These are phyloP conservation scores for Zaprionus lachaisei DNA, from an alignment of 1,140 invertebrate genomes.

Conservation along the genomic window DNA sequence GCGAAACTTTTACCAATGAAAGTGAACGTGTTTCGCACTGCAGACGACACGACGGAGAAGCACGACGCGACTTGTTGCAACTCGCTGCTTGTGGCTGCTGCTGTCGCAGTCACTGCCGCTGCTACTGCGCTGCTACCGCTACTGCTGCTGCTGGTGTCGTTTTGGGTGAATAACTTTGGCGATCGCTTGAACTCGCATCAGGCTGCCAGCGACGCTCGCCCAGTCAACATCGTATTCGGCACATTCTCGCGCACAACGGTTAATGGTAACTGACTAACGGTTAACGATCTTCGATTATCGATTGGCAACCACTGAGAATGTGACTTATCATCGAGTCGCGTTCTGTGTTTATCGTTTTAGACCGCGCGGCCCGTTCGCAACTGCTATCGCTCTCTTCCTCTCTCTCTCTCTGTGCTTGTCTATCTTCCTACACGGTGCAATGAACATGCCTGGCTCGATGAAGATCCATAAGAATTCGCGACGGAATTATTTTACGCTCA, in stretches of 20 bases:
- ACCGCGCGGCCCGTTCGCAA: neutral
- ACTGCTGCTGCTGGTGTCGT: constrained; percentile 29
- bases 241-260: neutral
- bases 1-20: constrained; percentile 71
- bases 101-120: neutral
- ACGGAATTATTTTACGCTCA: constrained; percentile 75
- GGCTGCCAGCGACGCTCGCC: constrained; percentile 61
- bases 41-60: constrained; percentile 8
- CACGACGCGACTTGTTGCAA: constrained; percentile 2
- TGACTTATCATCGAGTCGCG: constrained; percentile 9
- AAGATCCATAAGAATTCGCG: constrained; percentile 76
- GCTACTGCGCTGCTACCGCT: neutral
- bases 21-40: constrained; percentile 72
- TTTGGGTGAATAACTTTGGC: constrained; percentile 81
- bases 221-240: constrained; percentile 58
- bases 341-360: constrained; percentile 15
- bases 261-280: neutral
- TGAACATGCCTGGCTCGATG: constrained; percentile 76
- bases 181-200: constrained; percentile 72
- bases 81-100: constrained; percentile 6
- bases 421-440: neutral
- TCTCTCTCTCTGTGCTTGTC: neutral
- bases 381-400: neutral
- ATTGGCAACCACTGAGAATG: constrained; percentile 19
- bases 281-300: neutral